These are phyloP conservation scores for Drosophila jambulina DNA, from an alignment of 1,140 invertebrate species.

Conservation along the genomic window DNA sequence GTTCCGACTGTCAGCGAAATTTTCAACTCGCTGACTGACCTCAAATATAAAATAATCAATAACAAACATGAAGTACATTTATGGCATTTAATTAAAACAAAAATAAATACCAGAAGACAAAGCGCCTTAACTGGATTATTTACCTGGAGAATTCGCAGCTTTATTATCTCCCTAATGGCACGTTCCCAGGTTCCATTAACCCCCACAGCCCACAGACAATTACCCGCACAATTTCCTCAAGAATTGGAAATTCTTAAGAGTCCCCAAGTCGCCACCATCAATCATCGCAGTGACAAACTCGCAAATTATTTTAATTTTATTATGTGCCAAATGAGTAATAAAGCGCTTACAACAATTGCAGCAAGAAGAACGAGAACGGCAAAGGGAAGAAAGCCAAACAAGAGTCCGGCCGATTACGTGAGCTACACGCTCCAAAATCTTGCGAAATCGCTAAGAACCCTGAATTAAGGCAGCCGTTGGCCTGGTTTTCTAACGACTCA, in stretches of 20 bases:
- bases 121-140: conserved; percentile 14
- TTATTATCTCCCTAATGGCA: conserved; percentile 19
- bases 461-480: conserved; percentile 39
- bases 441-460: conserved; percentile 35
- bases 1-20: conserved; percentile 35
- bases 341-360: conserved; percentile 22
- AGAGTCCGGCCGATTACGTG: conserved; percentile 59
- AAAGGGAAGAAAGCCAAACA: conserved; percentile 28
- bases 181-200: conserved; percentile 45
- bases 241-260: conserved; percentile 26
- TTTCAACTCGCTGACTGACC: conserved; percentile 19
- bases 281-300: conserved; percentile 62
- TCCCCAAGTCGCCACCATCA: conserved; percentile 47
- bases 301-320: conserved; percentile 59
- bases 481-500: conserved; percentile 56
- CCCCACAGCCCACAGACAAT: conserved; percentile 27
- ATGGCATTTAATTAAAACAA: conserved; percentile 17
- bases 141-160: not conserved
- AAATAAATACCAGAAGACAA: conserved; percentile 20
- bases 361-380: conserved; percentile 14
- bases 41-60: conserved; percentile 30
- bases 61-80: conserved; percentile 21
- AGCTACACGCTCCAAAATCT: conserved; percentile 69
- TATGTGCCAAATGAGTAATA: conserved; percentile 64
- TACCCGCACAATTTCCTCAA: conserved; percentile 42